Percentiles rank a stretch among this genome's conserved stretches.
Evolutionary conservation across 2,797 vertebrate species (phyloP).

Genomic region (Darevskia mixta): DNA sequence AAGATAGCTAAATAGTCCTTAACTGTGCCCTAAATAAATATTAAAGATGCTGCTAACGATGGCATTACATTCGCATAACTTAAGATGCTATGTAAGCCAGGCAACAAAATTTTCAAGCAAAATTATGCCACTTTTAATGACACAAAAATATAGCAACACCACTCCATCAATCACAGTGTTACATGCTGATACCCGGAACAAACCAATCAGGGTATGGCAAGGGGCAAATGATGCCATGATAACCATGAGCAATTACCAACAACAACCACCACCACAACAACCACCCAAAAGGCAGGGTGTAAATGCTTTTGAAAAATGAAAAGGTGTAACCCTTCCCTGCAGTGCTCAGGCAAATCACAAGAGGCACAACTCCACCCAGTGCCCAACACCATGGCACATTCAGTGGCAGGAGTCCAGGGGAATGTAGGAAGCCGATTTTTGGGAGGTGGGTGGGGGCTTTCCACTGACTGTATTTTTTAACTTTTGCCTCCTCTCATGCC

Average conservation of each 20-base stretch:
- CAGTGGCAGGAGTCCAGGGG: background rate
- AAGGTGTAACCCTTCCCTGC: background rate
- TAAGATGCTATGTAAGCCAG: background rate
- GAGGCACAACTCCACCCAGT: background rate
- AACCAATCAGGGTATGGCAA: background rate
- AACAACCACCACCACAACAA: too few species aligned
- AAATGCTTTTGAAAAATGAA: background rate
- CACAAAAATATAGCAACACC: background rate
- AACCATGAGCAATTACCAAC: background rate
- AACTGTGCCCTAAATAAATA: background rate
- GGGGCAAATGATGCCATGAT: background rate
- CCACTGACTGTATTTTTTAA: background rate
- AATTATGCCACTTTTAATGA: background rate
- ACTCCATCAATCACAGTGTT: background rate
- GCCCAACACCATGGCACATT: background rate
- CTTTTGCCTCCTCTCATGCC: background rate
- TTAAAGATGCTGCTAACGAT: background rate
- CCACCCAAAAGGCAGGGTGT: background rate
- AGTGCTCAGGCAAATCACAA: background rate
- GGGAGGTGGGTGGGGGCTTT: background rate
- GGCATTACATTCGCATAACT: background rate
- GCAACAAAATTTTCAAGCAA: background rate
- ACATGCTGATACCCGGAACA: background rate
- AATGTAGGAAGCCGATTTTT: background rate
- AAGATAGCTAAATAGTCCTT: conserved; percentile 6